Evolutionary conservation across 2,113 vertebrate genomes (phyloP).

Genomic region (Psophia crepitans): DNA sequence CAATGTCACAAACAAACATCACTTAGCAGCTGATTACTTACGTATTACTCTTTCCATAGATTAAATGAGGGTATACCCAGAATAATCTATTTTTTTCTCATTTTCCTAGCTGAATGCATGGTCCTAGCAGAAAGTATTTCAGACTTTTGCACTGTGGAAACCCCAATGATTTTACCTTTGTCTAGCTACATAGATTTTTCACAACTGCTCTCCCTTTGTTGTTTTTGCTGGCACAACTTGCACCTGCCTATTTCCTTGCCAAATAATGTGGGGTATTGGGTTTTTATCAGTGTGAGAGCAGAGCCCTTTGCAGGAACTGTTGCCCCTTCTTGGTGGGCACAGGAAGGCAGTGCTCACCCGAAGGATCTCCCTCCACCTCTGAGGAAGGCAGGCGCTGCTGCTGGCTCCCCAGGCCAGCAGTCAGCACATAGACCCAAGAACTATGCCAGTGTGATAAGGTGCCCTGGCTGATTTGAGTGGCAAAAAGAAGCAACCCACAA

Average conservation of each 20-base stretch:
- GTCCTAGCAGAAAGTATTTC: neutral
- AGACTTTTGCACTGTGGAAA: neutral
- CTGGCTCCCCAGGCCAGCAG: neutral
- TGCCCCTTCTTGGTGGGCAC: neutral
- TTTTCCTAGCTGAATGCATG: neutral
- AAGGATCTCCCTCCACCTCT: neutral
- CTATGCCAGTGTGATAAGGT: too few species aligned
- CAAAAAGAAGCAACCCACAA: neutral
- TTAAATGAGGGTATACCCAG: neutral
- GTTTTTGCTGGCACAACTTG: too few species aligned
- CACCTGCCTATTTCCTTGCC: neutral
- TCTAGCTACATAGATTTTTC: neutral
- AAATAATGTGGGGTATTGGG: fast-evolving
- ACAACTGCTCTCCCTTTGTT: neutral
- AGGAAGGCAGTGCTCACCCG: neutral
- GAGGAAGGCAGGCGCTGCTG: neutral
- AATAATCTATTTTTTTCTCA: neutral
- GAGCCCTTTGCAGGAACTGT: neutral
- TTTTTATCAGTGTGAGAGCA: neutral
- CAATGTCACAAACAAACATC: neutral
- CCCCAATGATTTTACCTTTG: neutral
- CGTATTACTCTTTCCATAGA: neutral
- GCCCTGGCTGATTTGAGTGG: neutral
- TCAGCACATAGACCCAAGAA: too few species aligned
- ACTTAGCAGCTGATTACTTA: neutral